phyloP scores from a whole-genome alignment of 2,113 vertebrate species.

The Bambusicola thoracicus region DNA sequence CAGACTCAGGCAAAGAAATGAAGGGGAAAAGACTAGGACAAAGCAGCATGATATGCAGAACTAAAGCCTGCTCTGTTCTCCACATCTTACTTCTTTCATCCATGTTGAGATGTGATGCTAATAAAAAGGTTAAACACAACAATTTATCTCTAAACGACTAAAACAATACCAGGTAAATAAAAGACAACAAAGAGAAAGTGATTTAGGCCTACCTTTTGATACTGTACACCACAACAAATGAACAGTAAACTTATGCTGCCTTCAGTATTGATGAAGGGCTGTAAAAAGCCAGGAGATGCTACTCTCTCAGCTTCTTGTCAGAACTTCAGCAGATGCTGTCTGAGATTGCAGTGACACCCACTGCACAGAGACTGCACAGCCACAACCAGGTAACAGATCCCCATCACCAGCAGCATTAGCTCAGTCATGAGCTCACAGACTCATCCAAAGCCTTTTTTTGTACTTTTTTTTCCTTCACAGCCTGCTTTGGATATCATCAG shows the following conservation, averaged over 20 bases:
- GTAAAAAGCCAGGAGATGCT: neutral
- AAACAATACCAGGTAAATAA: neutral
- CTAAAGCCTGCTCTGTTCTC: neutral
- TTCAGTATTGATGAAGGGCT: neutral
- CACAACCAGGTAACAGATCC: neutral
- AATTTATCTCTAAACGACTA: neutral
- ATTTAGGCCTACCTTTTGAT: neutral
- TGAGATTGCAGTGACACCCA: neutral
- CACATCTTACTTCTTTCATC: neutral
- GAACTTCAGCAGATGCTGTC: neutral
- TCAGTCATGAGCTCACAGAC: neutral
- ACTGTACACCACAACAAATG: neutral
- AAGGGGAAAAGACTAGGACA: neutral
- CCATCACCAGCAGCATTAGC: fast-evolving
- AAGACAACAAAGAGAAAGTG: neutral
- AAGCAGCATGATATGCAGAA: neutral
- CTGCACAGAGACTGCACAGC: neutral
- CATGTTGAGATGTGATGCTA: neutral
- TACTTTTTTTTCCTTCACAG: neutral
- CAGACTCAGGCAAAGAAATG: neutral
- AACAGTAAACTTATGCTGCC: neutral
- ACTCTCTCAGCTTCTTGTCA: neutral
- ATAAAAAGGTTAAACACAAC: neutral
- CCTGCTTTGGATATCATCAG: neutral
- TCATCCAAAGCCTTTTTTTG: neutral